Evolutionary conservation across 2,113 vertebrate genomes (phyloP).

Genomic region (Epinephelus fuscoguttatus): DNA sequence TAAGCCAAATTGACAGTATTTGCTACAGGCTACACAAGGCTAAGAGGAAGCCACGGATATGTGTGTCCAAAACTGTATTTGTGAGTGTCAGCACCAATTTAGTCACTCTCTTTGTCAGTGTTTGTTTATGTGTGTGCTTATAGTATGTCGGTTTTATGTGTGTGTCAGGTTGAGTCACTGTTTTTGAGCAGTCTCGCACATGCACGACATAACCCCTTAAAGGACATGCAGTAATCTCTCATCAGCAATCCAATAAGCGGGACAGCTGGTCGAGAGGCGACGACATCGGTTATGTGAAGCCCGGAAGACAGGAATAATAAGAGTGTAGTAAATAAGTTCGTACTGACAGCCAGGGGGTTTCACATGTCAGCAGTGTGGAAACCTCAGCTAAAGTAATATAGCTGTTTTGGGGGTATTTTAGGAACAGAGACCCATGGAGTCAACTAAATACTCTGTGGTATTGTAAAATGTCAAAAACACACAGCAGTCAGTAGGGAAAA

Average conservation of each 20-base stretch:
- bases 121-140: conserved; percentile 11
- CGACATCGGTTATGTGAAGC: conserved; percentile 34
- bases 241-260: conserved; percentile 70
- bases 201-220: conserved; percentile 32
- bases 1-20: conserved; percentile 61
- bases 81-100: conserved; percentile 22
- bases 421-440: neutral
- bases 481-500: neutral
- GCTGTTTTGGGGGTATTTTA: neutral
- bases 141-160: neutral
- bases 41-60: conserved; percentile 26
- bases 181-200: conserved; percentile 43
- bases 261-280: conserved; percentile 63
- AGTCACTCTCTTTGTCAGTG: conserved; percentile 21
- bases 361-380: conserved; percentile 32
- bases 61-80: conserved; percentile 33
- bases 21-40: conserved; percentile 34
- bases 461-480: neutral
- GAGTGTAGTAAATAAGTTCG: conserved; percentile 62
- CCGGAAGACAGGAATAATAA: conserved; percentile 54
- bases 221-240: conserved; percentile 60
- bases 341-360: conserved; percentile 59
- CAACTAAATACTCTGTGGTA: neutral
- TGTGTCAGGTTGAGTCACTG: conserved; percentile 31
- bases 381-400: neutral